Base-by-base conservation (phyloP, 2,888 invertebrate species). In the Proisotoma minuta region DNA sequence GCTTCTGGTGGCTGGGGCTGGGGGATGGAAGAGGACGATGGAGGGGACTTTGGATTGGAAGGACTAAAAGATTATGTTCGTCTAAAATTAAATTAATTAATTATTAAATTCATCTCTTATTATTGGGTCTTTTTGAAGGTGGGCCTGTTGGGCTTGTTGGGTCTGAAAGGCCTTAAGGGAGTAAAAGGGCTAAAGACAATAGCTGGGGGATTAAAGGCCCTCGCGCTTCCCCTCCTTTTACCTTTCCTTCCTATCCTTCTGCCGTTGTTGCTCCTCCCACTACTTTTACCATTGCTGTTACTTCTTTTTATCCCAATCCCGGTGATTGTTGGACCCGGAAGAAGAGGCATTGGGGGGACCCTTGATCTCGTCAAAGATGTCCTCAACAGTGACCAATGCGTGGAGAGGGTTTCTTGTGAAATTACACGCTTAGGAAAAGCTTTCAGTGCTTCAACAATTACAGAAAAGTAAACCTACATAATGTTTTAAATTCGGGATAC, bases 391-490 rank as follows among this genome's bases (percentile, higher is more conserved):
- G 65, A 64, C 10, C 60, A 68, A 50, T 68, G 68, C 27, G 51
- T 68, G 22, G 68, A 68, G 40, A 49, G 65, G 39, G 60, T 68
- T 40, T 60, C 68, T 1, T 68, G 68, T 43, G 68, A 65, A 59
- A 65, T 68, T 59, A 50, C 58, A 10, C 53, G 56, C 24, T 50
- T 57, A 43, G 59, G 67, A 20, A 48, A 39, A 22, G 57, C 52
- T n/a, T 48, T 59, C n/a, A 60, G 63, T n/a, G n/a, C n/a, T n/a
- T n/a, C n/a, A n/a, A n/a, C n/a, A n/a, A n/a, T n/a, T n/a, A n/a
- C n/a, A n/a, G n/a, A n/a, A n/a, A n/a, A n/a, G n/a, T n/a, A n/a
- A n/a, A n/a, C n/a, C n/a, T n/a, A n/a, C n/a, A n/a, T n/a, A n/a
- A n/a, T n/a, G n/a, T n/a, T n/a, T n/a, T n/a, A n/a, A n/a, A n/a